Evolutionary conservation across 2,888 invertebrate genomes (phyloP), one percentile per base, ranked within the genome.

Genomic region (Matsumyia berberina): DNA sequence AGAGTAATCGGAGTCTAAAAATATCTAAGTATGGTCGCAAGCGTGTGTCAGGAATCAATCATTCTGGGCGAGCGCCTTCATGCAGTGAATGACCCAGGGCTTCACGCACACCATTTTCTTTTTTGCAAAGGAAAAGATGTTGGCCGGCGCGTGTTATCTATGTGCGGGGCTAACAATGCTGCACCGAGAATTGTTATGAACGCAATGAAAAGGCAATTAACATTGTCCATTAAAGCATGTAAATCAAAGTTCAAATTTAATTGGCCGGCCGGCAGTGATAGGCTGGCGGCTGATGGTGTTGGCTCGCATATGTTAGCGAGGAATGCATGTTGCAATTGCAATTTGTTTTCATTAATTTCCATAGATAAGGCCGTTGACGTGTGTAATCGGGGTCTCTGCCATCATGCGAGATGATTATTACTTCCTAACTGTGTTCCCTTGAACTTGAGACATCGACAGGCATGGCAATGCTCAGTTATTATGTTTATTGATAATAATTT

Each of bases 171-270:
- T 70, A 76, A 64, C 11, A 70, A 74, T 85, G 64, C 57, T 79
- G 19, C 15, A 55, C 29, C 42, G 11, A 17, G 15, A 62, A 5
- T 31, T 37, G 37, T 42, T 60, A 42, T 51, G 60, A 62, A 72
- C 46, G 49, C 72, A 46, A 67, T 62, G 58, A 78, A 55, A 73
- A 31, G 15, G 64, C 64, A 69, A 81, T 72, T 74, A 76, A 51
- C 62, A 64, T 64, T 12, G 37, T 9, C 31, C 67, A 83, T 78
- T 83, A 66, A 74, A 83, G 53, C 64, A 83, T 78, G 78, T 82
- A 73, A 82, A 83, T 64, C 62, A 44, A 79, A 79, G 83, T 78
- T 78, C 46, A 83, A 69, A 57, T 67, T 67, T 78, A 83, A 78
- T 83, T 78, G 67, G 51, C 17, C n/a, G 57, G 33, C 57, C 31